Evolutionary conservation across 2,113 vertebrate species (phyloP).

Genomic region (Cynopterus brachyotis): DNA sequence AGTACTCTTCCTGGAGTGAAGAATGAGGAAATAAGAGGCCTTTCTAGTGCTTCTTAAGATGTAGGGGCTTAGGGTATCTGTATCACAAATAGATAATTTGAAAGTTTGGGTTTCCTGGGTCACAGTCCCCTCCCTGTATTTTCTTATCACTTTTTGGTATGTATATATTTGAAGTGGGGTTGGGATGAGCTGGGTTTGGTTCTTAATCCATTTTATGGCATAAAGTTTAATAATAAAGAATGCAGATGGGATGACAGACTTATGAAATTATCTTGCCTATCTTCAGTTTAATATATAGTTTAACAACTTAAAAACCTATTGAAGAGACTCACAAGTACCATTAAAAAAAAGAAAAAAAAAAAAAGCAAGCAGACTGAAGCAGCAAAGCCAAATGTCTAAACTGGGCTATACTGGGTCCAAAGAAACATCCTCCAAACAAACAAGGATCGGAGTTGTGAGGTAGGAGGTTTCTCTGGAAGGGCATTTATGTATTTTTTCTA

Average conservation of each 20-base stretch:
- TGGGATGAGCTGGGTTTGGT: not conserved
- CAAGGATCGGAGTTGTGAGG: not conserved
- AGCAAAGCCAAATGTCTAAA: not conserved
- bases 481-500: not conserved
- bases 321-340: not conserved
- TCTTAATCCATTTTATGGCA: not conserved
- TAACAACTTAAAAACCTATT: conserved; percentile 11
- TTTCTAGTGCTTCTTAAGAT: not conserved
- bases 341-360: not conserved
- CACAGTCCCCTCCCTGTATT: not conserved
- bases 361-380: not conserved
- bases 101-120: not conserved
- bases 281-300: conserved; percentile 21
- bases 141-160: not conserved
- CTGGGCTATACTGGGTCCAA: not conserved
- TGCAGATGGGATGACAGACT: not conserved
- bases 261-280: not conserved
- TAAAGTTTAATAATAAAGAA: conserved; percentile 43
- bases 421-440: not conserved
- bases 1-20: not conserved
- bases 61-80: not conserved
- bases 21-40: not conserved
- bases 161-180: not conserved
- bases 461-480: not conserved
- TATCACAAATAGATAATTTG: not conserved